Evolutionary conservation across 1,140 invertebrate species (phyloP), one percentile per base, ranked within the genome.

Genomic region (Trichoplusia ni): DNA sequence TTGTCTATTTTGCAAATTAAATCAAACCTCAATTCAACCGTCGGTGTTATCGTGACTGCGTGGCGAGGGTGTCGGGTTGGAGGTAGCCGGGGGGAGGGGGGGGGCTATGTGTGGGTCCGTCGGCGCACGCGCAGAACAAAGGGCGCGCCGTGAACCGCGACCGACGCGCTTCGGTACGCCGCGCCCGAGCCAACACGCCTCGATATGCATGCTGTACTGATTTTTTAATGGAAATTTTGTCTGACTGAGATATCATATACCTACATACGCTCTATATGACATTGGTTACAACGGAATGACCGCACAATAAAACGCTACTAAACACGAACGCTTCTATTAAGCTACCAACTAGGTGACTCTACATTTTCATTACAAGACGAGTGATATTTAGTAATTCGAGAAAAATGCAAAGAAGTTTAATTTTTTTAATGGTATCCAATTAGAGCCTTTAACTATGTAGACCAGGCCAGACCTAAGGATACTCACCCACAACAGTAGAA

Each of bases 101-200:
- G 9, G 42, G 27, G 67, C 46, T 18, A 65, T 35, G 58, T 46
- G 53, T 53, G 62, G 66, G 63, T 58, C 66, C 66, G 65, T 67
- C 76, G 64, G 67, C 70, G 75, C 71, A 73, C 79, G 79, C 81
- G 78, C 82, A 81, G 86, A 86, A 88, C 84, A 89, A 89, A 89
- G 85, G 86, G 86, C 86, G 86, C 72, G 77, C 80, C 82, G 82
- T 89, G 86, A 89, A 89, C 86, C 86, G 82, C 77, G 78, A 82
- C 86, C 69, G 86, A 86, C 76, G 73, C 81, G 86, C 77, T 80
- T 77, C 79, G 82, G 67, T 77, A 54, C 77, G 42, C 69, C 44
- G 67, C 72, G 73, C 73, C 53, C 64, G 59, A 67, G 67, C 71
- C 65, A 56, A 67, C 79, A 71, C 71, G 71, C 65, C 46, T 53